A percentile compares a stretch with the other conserved stretches of the same genome.
Evolutionary conservation across 2,888 invertebrate genomes (phyloP).

Genomic region (Phlogophora meticulosa): DNA sequence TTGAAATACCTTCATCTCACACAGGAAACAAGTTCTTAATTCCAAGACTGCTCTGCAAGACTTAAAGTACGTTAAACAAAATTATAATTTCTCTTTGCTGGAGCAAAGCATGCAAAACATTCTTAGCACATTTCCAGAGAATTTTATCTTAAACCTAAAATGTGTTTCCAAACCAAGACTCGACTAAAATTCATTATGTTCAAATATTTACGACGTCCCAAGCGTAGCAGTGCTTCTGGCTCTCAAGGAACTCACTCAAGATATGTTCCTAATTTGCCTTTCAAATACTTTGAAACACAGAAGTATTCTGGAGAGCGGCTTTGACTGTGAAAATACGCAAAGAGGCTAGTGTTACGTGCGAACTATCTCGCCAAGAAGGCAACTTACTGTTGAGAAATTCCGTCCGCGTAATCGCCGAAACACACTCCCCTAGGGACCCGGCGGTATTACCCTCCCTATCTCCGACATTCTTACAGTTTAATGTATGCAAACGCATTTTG

Average conservation of each 20-base stretch:
- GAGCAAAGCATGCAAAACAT: conserved; percentile 39
- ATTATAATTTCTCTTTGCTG: conserved; percentile 46
- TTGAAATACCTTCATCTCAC: background rate
- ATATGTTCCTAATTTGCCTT: conserved; percentile 89
- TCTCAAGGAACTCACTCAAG: conserved; percentile 78
- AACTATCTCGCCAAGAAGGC: conserved; percentile 87
- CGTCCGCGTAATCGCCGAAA: conserved; percentile 90
- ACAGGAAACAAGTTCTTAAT: conserved; percentile 1
- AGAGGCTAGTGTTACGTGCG: conserved; percentile 88
- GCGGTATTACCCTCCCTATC: conserved; percentile 86
- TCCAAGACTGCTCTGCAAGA: background rate
- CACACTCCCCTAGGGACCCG: conserved; percentile 85
- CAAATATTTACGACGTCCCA: conserved; percentile 82
- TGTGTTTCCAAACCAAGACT: conserved; percentile 62
- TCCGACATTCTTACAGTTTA: conserved; percentile 90
- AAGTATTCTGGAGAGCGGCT: conserved; percentile 85
- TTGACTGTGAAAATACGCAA: conserved; percentile 86
- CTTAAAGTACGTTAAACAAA: conserved; percentile 27
- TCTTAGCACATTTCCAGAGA: conserved; percentile 45
- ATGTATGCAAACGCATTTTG: conserved; percentile 92
- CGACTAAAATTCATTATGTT: conserved; percentile 78
- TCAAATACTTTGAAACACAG: conserved; percentile 89
- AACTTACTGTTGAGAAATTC: conserved; percentile 85
- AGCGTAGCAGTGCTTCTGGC: conserved; percentile 68
- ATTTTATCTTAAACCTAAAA: conserved; percentile 62